Base-by-base conservation (phyloP, 2,113 vertebrate genomes). In the Chauna torquata region DNA sequence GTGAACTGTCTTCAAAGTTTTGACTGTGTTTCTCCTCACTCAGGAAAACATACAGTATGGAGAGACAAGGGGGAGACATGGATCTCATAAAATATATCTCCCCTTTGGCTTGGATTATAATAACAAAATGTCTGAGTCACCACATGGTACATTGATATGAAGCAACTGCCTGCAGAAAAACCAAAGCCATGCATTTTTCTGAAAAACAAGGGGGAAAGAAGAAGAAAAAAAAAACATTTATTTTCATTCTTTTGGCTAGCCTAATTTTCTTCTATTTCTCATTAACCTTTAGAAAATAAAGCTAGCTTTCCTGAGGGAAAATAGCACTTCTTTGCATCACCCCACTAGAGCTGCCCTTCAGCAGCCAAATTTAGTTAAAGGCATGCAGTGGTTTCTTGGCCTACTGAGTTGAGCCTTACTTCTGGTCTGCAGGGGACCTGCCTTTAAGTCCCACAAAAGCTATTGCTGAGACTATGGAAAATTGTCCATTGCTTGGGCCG, bases 171-270 rank as follows among this genome's bases (percentile, higher is more conserved):
- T 96, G 96, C 83, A 96, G 94, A 79, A 96, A 98, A 98, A 97
- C 91, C 97, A 97, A 97, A 97, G 94, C 96, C 94, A 93, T 96
- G 95, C 96, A 97, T 97, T 96, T 96, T 97, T 97, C 88, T 95
- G 78, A 92, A 95, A 97, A 96, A 94, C 7, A 23, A 96, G 75
- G 95, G 34, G 81, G n/a, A 61, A 94, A 92, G 62, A 95, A 95
- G 65, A 82, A 91, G 32, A 58, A 91, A 82, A 54, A 84, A 86
- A 82, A 92, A 49, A 4, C 92, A 81, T 95, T 95, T 97, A 95
- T 97, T 97, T 97, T 97, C 97, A 98, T 98, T 97, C 96, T 96
- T 98, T 98, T 98, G 97, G 97, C 97, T 96, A 97, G 95, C 88
- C 94, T 94, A 97, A 96, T 96, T 97, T 97, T 97, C 88, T 97